These are phyloP conservation scores for Poecile montanus DNA, from an alignment of 2,797 vertebrate genomes.

Conservation along the genomic window DNA sequence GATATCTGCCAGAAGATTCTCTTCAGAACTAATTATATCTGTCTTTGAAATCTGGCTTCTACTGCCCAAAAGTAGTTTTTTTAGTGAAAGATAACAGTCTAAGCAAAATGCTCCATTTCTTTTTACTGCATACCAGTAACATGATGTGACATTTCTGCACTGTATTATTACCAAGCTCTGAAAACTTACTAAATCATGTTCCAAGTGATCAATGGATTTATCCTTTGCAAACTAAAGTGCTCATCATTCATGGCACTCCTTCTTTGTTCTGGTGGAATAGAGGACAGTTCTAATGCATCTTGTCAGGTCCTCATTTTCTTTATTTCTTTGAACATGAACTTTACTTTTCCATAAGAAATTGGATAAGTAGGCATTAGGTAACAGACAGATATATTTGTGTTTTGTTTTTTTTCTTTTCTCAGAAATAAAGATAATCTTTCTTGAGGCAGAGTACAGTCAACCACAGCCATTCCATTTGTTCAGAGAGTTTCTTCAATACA, in stretches of 20 bases:
- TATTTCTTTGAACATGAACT: constrained; percentile 29
- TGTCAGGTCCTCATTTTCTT: constrained; percentile 21
- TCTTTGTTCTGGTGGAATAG: neutral
- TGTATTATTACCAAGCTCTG: constrained; percentile 1
- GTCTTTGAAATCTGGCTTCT: neutral
- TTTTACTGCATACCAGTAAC: neutral
- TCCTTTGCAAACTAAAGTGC: neutral
- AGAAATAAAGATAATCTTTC: neutral
- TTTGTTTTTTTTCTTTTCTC: neutral
- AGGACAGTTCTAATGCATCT: neutral
- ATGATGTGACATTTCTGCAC: neutral
- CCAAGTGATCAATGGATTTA: constrained; percentile 43
- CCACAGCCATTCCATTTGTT: neutral
- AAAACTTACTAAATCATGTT: constrained; percentile 34
- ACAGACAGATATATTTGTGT: neutral
- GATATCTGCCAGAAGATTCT: neutral
- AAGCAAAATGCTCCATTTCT: neutral
- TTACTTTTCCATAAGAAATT: constrained; percentile 20
- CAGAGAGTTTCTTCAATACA: neutral
- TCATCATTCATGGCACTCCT: constrained; percentile 1
- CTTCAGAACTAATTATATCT: neutral
- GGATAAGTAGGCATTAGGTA: neutral
- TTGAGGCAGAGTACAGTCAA: neutral
- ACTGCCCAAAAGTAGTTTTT: neutral
- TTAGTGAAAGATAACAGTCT: neutral